These are phyloP conservation scores for Stenolophus ochropezus DNA, from an alignment of 2,888 invertebrate species.

Conservation along the genomic window DNA sequence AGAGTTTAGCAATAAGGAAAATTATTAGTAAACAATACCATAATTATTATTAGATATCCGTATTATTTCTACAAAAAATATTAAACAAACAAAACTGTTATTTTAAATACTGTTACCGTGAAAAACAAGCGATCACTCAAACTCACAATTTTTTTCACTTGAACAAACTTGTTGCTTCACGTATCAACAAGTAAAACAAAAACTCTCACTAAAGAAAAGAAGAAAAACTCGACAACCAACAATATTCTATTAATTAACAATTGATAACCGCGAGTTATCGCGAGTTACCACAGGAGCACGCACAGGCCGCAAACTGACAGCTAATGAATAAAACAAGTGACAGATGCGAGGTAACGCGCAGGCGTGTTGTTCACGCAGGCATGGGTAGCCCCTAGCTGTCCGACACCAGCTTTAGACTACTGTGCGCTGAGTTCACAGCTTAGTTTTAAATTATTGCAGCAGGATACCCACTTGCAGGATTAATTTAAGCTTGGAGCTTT, in stretches of 20 bases:
- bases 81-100: background rate
- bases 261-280: constrained; percentile 26
- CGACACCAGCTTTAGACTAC: background rate
- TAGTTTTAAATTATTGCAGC: background rate
- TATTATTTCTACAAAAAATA: background rate
- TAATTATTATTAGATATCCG: background rate
- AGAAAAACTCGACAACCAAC: background rate
- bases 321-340: constrained; percentile 40
- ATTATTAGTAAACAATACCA: background rate
- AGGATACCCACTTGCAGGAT: background rate
- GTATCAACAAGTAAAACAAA: constrained; percentile 19
- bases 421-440: background rate
- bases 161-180: background rate
- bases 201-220: background rate
- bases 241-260: constrained; percentile 2
- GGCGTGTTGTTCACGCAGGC: constrained; percentile 16
- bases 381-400: background rate
- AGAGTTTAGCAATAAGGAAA: background rate
- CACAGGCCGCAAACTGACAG: constrained; percentile 31
- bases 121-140: background rate
- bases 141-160: background rate
- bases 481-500: background rate
- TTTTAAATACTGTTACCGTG: background rate
- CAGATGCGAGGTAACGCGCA: constrained; percentile 22
- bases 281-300: background rate